A percentile compares a stretch with the other conserved stretches of the same genome.
phyloP scores from a whole-genome alignment of 2,797 vertebrate species.

The Sphenopsis melanotis region DNA sequence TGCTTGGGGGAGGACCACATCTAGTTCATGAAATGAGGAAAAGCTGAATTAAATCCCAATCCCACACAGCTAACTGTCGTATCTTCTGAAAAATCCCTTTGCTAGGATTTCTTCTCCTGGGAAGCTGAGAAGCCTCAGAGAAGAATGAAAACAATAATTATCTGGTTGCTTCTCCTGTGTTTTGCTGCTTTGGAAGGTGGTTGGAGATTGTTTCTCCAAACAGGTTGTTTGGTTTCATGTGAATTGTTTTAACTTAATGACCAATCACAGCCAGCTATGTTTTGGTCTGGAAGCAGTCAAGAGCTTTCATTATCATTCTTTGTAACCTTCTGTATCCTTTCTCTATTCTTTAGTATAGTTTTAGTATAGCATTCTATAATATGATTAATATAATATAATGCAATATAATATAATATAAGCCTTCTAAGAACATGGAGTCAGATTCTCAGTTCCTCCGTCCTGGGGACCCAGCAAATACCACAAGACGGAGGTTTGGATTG shows the following conservation, averaged over 20 bases:
- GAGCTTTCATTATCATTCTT: not conserved
- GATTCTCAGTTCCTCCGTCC: not conserved
- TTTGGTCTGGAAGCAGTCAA: not conserved
- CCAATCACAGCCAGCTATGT: not conserved
- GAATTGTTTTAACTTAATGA: not conserved
- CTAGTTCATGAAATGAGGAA: not conserved
- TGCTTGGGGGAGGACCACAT: not conserved
- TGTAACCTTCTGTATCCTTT: not conserved
- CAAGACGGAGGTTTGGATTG: not conserved
- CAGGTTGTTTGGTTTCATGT: not conserved
- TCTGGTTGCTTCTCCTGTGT: not conserved
- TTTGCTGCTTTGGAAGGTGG: not conserved
- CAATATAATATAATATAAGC: not conserved
- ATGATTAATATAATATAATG: too few species aligned
- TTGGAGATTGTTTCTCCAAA: not conserved
- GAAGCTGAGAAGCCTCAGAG: not conserved
- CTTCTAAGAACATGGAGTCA: not conserved
- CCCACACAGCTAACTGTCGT: not conserved
- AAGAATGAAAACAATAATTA: not conserved
- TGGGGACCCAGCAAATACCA: not conserved
- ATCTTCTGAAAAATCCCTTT: not conserved
- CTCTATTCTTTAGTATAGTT: not conserved
- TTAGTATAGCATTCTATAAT: not conserved
- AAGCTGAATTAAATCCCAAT: not conserved
- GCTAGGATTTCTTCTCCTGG: not conserved